Conservation (phyloP, 2,888 invertebrate species). For the Nomada ferruginata region DNA sequence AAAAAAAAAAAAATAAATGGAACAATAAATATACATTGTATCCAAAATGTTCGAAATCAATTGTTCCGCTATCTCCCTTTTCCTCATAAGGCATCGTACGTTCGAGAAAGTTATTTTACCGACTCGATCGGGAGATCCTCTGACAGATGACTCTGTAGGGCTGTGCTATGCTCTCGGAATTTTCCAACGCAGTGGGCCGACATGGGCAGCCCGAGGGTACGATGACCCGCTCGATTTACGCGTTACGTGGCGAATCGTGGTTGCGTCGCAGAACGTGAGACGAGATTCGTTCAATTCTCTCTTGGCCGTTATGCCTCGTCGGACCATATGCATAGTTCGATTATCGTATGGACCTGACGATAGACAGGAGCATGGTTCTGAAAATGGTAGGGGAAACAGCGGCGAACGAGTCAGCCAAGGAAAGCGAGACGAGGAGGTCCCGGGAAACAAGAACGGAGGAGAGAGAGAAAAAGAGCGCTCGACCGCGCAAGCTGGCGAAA, state of each 20-base stretch:
- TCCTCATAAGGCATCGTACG: not conserved
- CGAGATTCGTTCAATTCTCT: constrained; percentile 51
- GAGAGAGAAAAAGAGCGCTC: constrained; percentile 9
- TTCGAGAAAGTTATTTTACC: not conserved
- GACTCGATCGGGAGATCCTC: not conserved
- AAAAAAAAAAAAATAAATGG: not conserved
- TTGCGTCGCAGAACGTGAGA: constrained; percentile 63
- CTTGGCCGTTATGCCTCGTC: constrained; percentile 35
- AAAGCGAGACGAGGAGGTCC: constrained; percentile 7
- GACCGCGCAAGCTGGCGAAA: not conserved
- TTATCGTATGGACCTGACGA: constrained; percentile 49
- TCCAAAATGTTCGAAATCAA: not conserved
- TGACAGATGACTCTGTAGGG: constrained; percentile 47
- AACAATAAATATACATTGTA: not conserved
- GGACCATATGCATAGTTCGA: constrained; percentile 30
- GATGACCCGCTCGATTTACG: constrained; percentile 75
- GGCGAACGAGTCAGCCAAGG: not conserved
- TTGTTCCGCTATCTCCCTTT: not conserved
- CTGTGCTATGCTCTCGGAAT: constrained; percentile 8
- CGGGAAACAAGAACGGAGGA: constrained; percentile 21
- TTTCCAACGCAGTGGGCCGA: constrained; percentile 37
- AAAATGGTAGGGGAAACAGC: constrained; percentile 5
- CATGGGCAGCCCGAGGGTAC: constrained; percentile 61
- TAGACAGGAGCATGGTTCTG: constrained; percentile 19
- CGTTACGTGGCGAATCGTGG: constrained; percentile 64